These are phyloP conservation scores for Cranoglanis bouderius DNA, from an alignment of 2,113 vertebrate genomes.

Conservation along the genomic window DNA sequence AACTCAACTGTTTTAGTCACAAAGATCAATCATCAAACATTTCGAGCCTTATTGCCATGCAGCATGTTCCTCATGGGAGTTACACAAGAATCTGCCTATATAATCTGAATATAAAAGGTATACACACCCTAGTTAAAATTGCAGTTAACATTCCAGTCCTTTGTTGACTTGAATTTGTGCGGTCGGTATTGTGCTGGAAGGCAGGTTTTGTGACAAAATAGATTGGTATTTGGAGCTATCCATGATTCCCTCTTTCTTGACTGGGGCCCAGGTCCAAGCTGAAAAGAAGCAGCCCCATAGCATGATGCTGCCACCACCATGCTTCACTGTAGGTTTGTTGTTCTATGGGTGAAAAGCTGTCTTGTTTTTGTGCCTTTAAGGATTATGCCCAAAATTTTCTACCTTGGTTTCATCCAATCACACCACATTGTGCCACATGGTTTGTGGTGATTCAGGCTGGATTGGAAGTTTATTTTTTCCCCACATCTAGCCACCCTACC, in stretches of 20 bases:
- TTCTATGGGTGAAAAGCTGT: too few species aligned
- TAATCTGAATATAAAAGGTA: not conserved
- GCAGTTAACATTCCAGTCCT: not conserved
- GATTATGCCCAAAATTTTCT: not conserved
- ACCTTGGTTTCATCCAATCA: not conserved
- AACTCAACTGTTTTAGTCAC: not conserved
- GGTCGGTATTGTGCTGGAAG: not conserved
- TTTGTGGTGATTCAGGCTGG: not conserved
- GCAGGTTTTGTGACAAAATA: not conserved
- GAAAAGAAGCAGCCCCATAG: not conserved
- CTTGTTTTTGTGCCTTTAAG: not conserved
- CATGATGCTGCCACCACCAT: not conserved
- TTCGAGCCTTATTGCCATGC: not conserved
- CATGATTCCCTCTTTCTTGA: not conserved
- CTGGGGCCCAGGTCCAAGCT: not conserved
- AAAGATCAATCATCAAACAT: not conserved
- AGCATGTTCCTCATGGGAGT: not conserved
- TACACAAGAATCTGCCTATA: not conserved
- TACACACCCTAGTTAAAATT: not conserved
- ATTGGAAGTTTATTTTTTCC: not conserved
- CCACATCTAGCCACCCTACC: not conserved
- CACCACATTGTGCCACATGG: not conserved
- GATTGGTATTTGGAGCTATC: not conserved
- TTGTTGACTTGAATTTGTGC: not conserved
- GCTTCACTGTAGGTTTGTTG: not conserved